These are phyloP conservation scores for Alca torda DNA, from an alignment of 2,797 vertebrate species.

Conservation along the genomic window DNA sequence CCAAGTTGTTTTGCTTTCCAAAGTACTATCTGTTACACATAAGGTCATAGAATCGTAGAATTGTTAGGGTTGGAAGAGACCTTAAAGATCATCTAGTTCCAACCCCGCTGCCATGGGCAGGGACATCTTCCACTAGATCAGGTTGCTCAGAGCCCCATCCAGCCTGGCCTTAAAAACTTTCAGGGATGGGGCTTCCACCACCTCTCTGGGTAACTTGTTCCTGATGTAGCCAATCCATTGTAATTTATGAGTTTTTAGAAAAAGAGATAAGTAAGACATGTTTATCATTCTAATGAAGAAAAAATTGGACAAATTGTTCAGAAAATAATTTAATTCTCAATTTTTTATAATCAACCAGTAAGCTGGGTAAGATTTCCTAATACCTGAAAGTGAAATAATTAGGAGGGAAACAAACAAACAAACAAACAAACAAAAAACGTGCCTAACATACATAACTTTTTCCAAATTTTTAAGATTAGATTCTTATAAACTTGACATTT, in stretches of 20 bases:
- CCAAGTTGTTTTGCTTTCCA: neutral
- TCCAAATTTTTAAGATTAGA: neutral
- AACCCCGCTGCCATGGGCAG: too few species aligned
- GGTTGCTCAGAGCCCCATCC: too few species aligned
- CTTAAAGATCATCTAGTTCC: too few species aligned
- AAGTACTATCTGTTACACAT: neutral
- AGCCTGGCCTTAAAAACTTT: too few species aligned
- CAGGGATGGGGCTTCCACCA: too few species aligned
- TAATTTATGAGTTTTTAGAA: neutral
- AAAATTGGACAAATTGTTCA: neutral
- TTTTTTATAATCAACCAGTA: neutral
- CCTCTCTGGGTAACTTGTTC: too few species aligned
- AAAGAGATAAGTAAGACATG: neutral
- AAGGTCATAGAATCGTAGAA: neutral
- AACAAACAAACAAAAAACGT: neutral
- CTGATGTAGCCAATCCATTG: neutral
- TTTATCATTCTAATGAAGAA: neutral
- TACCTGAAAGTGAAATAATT: neutral
- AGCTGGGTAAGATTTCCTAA: neutral
- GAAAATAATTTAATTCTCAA: neutral
- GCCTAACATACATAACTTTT: neutral
- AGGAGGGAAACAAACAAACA: neutral
- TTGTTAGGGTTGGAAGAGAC: too few species aligned
- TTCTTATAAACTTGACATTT: neutral
- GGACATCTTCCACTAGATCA: too few species aligned